phyloP scores from a whole-genome alignment of 2,888 invertebrate species.

The Sminthurides aquaticus region DNA sequence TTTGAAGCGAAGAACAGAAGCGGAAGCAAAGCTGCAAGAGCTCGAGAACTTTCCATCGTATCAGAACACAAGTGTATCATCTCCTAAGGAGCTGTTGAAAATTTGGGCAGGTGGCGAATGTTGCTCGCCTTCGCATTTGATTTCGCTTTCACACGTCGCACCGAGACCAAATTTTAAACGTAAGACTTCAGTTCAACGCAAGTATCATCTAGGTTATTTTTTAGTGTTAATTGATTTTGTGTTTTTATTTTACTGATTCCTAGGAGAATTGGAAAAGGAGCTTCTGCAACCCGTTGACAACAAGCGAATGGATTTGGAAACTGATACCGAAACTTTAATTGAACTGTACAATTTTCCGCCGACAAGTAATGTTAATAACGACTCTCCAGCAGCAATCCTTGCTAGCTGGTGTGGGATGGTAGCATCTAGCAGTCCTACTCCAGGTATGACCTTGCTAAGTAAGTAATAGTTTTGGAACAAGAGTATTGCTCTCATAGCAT shows the following conservation, averaged over 20 bases:
- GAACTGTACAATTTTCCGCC: slow-evolving; percentile 15
- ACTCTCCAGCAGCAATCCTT: slow-evolving; percentile 7
- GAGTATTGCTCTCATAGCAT: too few relatives aligned
- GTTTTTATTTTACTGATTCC: too few relatives aligned
- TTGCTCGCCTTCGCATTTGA: background rate
- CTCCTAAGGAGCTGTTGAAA: slow-evolving; percentile 11
- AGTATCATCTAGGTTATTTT: background rate
- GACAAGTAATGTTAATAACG: slow-evolving; percentile 1
- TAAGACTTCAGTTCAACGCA: background rate
- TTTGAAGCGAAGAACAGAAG: background rate
- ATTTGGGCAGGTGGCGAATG: background rate
- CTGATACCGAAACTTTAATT: background rate
- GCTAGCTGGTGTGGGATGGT: slow-evolving; percentile 11
- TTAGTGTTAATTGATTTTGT: background rate
- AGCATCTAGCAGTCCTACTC: background rate
- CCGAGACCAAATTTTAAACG: background rate
- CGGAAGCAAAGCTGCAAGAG: slow-evolving; percentile 9
- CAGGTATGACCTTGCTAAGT: too few relatives aligned
- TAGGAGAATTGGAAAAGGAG: background rate
- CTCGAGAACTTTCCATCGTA: slow-evolving; percentile 20
- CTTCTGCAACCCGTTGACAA: background rate
- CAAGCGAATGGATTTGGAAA: background rate
- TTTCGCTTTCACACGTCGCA: background rate
- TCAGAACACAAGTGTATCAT: slow-evolving; percentile 15
- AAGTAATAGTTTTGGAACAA: too few relatives aligned